A percentile compares a stretch with the other conserved stretches of the same genome.
Conservation (phyloP, 2,797 vertebrate genomes). For the Hirundo rustica region DNA sequence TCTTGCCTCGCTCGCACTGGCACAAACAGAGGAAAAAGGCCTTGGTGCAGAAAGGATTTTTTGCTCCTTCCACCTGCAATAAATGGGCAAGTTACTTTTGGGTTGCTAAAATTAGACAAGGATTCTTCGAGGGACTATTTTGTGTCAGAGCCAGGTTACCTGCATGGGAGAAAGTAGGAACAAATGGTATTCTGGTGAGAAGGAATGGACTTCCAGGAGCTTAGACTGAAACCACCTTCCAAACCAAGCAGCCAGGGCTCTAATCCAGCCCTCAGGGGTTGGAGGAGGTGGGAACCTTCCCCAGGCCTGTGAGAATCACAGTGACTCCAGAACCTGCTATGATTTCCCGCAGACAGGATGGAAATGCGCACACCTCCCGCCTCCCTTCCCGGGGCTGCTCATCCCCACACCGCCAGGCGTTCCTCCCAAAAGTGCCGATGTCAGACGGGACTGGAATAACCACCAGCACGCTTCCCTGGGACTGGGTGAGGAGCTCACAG, state of each 20-base stretch:
- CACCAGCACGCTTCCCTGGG: background rate
- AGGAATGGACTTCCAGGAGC: background rate
- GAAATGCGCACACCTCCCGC: background rate
- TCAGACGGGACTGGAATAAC: background rate
- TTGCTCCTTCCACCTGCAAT: background rate
- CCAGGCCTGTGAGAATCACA: background rate
- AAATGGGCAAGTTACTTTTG: background rate
- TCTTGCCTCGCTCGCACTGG: background rate
- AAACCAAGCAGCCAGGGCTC: background rate
- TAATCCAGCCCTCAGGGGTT: background rate
- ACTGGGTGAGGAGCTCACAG: background rate
- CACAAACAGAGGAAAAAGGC: background rate
- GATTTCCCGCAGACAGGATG: background rate
- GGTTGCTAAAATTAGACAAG: constrained; percentile 11
- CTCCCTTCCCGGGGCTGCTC: background rate
- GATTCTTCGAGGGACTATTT: background rate
- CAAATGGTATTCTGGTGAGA: background rate
- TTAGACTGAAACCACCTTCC: background rate
- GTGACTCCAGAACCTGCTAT: background rate
- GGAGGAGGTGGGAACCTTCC: background rate
- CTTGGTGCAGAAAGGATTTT: background rate
- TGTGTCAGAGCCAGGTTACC: background rate
- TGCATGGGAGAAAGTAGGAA: background rate
- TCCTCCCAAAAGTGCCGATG: background rate
- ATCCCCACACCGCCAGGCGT: accelerated